Evolutionary conservation across 2,113 vertebrate genomes (phyloP), one percentile per base, ranked within the genome.

Genomic region (Ancistrus triradiatus): DNA sequence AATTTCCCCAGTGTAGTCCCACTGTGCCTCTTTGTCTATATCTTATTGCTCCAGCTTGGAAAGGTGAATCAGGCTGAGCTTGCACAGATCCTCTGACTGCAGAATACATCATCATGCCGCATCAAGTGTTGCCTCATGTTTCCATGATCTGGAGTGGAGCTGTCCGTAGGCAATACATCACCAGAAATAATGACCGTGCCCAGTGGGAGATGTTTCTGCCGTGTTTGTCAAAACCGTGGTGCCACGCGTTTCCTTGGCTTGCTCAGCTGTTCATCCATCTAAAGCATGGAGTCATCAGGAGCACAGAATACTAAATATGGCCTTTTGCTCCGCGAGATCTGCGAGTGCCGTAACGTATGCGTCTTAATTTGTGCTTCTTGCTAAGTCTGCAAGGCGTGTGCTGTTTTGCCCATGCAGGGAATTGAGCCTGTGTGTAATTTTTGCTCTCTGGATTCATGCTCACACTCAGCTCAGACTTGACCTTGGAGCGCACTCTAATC

Each of bases 401-500:
- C 62, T 27, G 3, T 25, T 57, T 64, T 46, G 47, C 24, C 18
- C 31, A 46, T 27, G 28, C 40, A 11, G 19, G 33, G 25, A 24
- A 1, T 7, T 9, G 37, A 24, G 14, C 33, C 15, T 22, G 35
- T 38, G 18, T 63, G 31, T 31, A 19, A 40, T 37, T 42, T n/a
- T 68, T 51, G 22, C 15, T 6, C 63, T 28, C 37, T 35, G 28
- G 50, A 47, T 56, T 46, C 19, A 8, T 40, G 10, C 6, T 42
- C 5, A 1, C 6, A 6, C 31, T 40, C 50, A 64, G 40, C 50
- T 40, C 15, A 4, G n/a, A 14, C 46, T 63, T 50, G 66, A 60
- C 61, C 66, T 68, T 68, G 40, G 31, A 64, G 53, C 25, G 9
- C 40, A 43, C 52, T 63, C 8, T n/a, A n/a, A 24, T 25, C 8